Percentiles rank a stretch among this genome's conserved stretches.
These are phyloP conservation scores for Julus scanicus DNA, from an alignment of 2,888 invertebrate genomes.

Conservation along the genomic window DNA sequence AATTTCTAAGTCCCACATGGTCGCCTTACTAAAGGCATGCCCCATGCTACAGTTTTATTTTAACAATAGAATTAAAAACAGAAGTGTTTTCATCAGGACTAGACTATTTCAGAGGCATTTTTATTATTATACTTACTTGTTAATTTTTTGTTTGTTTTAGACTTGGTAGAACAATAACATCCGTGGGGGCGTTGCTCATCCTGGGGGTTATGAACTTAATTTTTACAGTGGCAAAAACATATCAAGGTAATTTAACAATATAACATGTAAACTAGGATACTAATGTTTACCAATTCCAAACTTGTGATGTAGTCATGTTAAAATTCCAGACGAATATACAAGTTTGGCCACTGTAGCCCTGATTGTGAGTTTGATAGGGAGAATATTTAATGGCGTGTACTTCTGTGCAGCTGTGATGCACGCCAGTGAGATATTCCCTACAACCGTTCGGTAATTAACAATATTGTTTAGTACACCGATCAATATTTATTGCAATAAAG, in stretches of 20 bases:
- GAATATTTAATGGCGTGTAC: conserved; percentile 52
- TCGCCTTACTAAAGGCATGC: too few relatives aligned
- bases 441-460: conserved; percentile 51
- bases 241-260: neutral
- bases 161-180: conserved; percentile 46
- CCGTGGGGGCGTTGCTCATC: neutral
- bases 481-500: too few relatives aligned
- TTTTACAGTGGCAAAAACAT: conserved; percentile 32
- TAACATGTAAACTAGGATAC: too few relatives aligned
- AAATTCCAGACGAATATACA: conserved; percentile 18
- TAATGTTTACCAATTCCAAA: neutral
- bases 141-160: conserved; percentile 7
- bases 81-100: too few relatives aligned
- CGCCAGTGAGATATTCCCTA: conserved; percentile 51
- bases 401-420: conserved; percentile 38
- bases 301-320: neutral
- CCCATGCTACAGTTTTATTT: too few relatives aligned
- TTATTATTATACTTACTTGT: neutral
- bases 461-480: neutral
- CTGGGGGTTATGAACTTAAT: conserved; percentile 48
- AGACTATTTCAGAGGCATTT: too few relatives aligned
- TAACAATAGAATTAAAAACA: too few relatives aligned
- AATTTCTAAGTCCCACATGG: too few relatives aligned
- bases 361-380: conserved; percentile 34
- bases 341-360: conserved; percentile 41